phyloP scores from a whole-genome alignment of 2,113 vertebrate genomes.

The Rhinogobius similis region DNA sequence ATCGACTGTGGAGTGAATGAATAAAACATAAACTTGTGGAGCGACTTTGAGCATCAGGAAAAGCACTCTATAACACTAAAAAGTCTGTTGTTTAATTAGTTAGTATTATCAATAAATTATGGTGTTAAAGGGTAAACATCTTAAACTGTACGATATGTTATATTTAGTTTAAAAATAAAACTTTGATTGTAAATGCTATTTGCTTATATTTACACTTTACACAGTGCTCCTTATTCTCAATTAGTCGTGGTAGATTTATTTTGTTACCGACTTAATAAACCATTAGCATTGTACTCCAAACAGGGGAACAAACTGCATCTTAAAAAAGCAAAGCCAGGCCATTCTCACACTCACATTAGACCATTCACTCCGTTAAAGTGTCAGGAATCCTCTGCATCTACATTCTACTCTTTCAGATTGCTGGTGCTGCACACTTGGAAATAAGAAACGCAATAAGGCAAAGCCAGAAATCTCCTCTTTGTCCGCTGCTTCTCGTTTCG shows the following conservation, averaged over 20 bases:
- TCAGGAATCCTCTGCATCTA: conserved; percentile 64
- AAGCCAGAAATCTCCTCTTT: conserved; percentile 66
- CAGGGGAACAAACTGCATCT: conserved; percentile 8
- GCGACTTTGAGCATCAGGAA: too few species aligned
- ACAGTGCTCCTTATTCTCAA: conserved; percentile 7
- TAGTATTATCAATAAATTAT: too few species aligned
- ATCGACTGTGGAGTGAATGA: too few species aligned
- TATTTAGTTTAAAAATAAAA: not conserved
- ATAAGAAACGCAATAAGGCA: conserved; percentile 75
- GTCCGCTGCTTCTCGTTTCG: conserved; percentile 37
- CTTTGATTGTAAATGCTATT: not conserved
- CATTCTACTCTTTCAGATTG: conserved; percentile 76
- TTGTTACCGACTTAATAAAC: conserved; percentile 37
- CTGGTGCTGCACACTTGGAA: conserved; percentile 76
- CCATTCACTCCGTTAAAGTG: conserved; percentile 55
- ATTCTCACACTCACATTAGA: conserved; percentile 29
- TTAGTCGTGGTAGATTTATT: conserved; percentile 19
- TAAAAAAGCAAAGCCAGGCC: conserved; percentile 42
- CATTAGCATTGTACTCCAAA: conserved; percentile 23
- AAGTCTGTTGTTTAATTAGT: too few species aligned
- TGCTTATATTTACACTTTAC: not conserved
- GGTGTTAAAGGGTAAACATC: too few species aligned
- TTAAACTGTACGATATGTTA: not conserved
- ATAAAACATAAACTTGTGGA: too few species aligned
- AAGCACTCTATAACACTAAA: too few species aligned